Evolutionary conservation across 2,888 invertebrate species (phyloP).

Genomic region (Cetonia aurata): DNA sequence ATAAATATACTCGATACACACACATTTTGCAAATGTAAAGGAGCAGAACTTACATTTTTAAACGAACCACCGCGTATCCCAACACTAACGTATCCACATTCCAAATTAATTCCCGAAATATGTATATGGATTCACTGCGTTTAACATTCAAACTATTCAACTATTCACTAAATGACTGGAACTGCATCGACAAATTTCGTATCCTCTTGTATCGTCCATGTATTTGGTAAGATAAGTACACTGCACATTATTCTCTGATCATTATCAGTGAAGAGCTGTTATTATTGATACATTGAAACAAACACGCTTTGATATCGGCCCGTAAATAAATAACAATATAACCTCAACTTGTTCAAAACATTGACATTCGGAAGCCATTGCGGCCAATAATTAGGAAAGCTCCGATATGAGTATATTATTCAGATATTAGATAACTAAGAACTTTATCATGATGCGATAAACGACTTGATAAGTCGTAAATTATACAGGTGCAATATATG

Average conservation of each 20-base stretch:
- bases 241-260: not conserved
- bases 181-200: not conserved
- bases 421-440: slow-evolving; percentile 30
- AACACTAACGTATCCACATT: too few species aligned
- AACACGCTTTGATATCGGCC: not conserved
- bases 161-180: not conserved
- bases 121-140: too few species aligned
- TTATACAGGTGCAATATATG: slow-evolving; percentile 28
- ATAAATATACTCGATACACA: too few species aligned
- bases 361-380: slow-evolving; percentile 11
- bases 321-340: slow-evolving; percentile 1
- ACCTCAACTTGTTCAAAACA: not conserved
- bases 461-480: slow-evolving; percentile 27
- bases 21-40: too few species aligned
- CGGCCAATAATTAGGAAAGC: slow-evolving; percentile 15
- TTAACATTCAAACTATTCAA: not conserved
- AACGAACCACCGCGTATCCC: too few species aligned
- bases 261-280: slow-evolving; percentile 11
- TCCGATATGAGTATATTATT: slow-evolving; percentile 9
- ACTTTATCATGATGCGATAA: slow-evolving; percentile 36
- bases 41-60: not conserved
- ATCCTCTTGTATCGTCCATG: not conserved
- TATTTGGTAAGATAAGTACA: slow-evolving; percentile 13
- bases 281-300: slow-evolving; percentile 18
- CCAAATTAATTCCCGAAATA: too few species aligned